Conservation (phyloP, 2,888 invertebrate species). For the Agrochola macilenta region DNA sequence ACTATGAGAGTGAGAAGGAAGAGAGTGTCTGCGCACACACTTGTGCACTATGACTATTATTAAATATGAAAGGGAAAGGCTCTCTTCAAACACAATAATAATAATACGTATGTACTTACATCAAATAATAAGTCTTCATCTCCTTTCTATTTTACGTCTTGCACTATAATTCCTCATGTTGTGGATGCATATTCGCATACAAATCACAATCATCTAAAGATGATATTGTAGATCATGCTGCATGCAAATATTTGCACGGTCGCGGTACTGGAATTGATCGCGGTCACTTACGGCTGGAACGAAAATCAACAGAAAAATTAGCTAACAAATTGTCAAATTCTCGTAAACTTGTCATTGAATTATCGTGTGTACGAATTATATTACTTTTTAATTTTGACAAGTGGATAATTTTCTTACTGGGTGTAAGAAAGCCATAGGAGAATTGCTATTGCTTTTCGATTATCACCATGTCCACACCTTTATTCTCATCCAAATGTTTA, state of each 20-base stretch:
- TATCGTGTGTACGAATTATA: not conserved
- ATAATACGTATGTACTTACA: not conserved
- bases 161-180: not conserved
- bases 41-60: too few species aligned
- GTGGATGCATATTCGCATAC: not conserved
- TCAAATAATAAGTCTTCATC: not conserved
- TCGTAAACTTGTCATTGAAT: not conserved
- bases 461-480: conserved; percentile 52
- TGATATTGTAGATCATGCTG: not conserved
- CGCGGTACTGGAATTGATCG: not conserved
- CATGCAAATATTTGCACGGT: not conserved
- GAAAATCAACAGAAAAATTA: not conserved
- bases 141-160: not conserved
- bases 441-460: not conserved
- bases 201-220: not conserved
- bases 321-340: not conserved
- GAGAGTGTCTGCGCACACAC: too few species aligned
- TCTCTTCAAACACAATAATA: not conserved
- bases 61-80: too few species aligned
- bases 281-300: not conserved
- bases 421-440: not conserved
- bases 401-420: not conserved
- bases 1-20: too few species aligned
- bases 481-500: conserved; percentile 54
- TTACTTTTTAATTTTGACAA: not conserved